Percentiles rank a stretch among this genome's conserved stretches.
These are phyloP conservation scores for Corythoichthys haematopterus DNA, from an alignment of 2,113 vertebrate genomes.

Conservation along the genomic window DNA sequence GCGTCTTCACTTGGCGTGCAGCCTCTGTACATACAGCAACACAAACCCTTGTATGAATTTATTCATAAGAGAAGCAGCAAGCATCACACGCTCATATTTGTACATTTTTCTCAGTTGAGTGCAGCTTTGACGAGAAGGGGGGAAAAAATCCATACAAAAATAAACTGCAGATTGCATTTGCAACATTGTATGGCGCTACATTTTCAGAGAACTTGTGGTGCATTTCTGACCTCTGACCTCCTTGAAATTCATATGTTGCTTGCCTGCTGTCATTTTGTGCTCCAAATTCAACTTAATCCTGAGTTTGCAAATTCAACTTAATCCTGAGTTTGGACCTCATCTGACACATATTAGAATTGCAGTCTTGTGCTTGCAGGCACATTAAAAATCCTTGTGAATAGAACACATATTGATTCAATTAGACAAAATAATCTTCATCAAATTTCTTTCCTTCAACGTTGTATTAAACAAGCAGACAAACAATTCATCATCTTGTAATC, in stretches of 20 bases:
- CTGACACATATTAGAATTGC: constrained; percentile 47
- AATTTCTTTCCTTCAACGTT: constrained; percentile 11
- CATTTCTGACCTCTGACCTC: constrained; percentile 41
- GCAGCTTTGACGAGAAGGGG: neutral
- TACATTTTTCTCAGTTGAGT: neutral
- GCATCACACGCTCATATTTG: neutral
- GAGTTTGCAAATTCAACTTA: neutral
- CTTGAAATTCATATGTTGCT: neutral
- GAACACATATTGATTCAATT: constrained; percentile 49
- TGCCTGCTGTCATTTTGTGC: neutral
- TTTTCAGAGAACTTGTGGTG: constrained; percentile 4
- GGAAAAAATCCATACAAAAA: neutral
- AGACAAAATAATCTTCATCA: constrained; percentile 13
- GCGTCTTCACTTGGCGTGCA: constrained; percentile 25
- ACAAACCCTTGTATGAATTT: constrained; percentile 1
- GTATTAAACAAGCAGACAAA: constrained; percentile 19
- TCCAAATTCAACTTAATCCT: neutral
- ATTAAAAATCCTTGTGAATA: constrained; percentile 40
- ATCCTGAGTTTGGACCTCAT: neutral
- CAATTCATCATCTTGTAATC: neutral
- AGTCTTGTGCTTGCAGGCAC: constrained; percentile 30
- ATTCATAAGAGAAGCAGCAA: neutral
- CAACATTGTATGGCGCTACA: neutral
- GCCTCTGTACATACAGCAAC: neutral
- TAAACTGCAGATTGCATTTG: neutral